These are phyloP conservation scores for Cinara cedri DNA, from an alignment of 2,888 invertebrate genomes.

Conservation along the genomic window DNA sequence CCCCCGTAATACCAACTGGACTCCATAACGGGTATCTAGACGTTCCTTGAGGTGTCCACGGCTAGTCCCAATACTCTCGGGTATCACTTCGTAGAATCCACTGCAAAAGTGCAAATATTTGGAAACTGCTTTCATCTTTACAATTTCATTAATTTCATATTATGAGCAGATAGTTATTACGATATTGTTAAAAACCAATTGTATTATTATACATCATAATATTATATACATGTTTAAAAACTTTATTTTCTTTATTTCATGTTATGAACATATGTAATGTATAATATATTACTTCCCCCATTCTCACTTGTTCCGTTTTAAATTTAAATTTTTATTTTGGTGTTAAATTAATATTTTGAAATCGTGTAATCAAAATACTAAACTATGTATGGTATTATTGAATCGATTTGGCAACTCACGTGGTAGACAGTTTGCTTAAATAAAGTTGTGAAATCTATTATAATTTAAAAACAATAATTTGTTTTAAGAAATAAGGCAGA, in stretches of 20 bases:
- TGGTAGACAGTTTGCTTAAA: neutral
- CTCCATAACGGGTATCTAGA: conserved; percentile 3
- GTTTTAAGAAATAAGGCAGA: neutral
- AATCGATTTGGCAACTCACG: neutral
- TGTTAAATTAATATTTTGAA: neutral
- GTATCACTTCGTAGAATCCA: neutral
- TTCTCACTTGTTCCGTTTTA: neutral
- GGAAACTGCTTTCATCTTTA: neutral
- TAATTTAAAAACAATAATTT: too few species aligned
- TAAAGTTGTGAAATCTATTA: neutral
- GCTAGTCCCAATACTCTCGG: conserved; percentile 1
- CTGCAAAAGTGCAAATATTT: neutral
- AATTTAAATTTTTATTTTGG: neutral
- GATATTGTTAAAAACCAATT: neutral
- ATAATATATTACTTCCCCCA: too few species aligned
- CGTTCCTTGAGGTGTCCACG: neutral
- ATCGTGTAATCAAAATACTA: too few species aligned
- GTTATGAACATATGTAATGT: too few species aligned
- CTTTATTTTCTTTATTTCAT: neutral
- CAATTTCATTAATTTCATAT: neutral
- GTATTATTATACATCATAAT: too few species aligned
- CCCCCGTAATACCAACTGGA: neutral
- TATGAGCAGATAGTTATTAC: neutral
- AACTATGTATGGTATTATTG: neutral
- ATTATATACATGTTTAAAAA: neutral